Evolutionary conservation across 2,113 vertebrate genomes (phyloP), one percentile per base, ranked within the genome.

Genomic region (Rhinogobius similis): DNA sequence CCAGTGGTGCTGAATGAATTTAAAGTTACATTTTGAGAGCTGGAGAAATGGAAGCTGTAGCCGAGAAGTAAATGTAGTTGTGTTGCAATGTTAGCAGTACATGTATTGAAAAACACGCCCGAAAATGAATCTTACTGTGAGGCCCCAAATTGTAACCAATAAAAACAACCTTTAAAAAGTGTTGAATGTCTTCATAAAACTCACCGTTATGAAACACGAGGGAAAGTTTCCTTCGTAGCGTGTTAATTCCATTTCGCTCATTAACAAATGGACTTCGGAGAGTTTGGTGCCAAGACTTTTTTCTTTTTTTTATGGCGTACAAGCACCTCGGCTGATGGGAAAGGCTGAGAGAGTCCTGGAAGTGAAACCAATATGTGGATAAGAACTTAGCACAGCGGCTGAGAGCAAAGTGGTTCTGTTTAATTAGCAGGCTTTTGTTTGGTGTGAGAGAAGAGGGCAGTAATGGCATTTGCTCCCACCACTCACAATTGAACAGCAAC

Each of bases 211-310:
- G 18, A 61, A 32, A 61, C 58, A 21, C n/a, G 27, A n/a, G 29
- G 10, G 20, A 61, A 38, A 61, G 18, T 36, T 14, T 36, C 27
- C 58, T 61, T 61, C 58, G 38, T 36, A 38, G 58, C 29, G 29
- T 61, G 27, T 61, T 29, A 64, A 36, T 59, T 78, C 27, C 23
- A 61, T 74, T 82, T 75, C 62, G 69, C 68, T 83, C 66, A 62
- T 65, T 64, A 77, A 75, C 66, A 73, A 77, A 73, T 67, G 62
- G 53, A 62, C 61, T 43, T 63, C 38, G 43, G 65, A 10, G 75
- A 55, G 52, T 70, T 56, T 26, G 50, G 52, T 72, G 72, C 77
- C 81, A 83, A 56, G 52, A 71, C 63, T 70, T 65, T 36, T 36
- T 36, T 36, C 9, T 36, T 7, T 36, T 36, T 32, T 50, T 67